Conservation (phyloP, 2,113 vertebrate species). For the Atlantisia rogersi region DNA sequence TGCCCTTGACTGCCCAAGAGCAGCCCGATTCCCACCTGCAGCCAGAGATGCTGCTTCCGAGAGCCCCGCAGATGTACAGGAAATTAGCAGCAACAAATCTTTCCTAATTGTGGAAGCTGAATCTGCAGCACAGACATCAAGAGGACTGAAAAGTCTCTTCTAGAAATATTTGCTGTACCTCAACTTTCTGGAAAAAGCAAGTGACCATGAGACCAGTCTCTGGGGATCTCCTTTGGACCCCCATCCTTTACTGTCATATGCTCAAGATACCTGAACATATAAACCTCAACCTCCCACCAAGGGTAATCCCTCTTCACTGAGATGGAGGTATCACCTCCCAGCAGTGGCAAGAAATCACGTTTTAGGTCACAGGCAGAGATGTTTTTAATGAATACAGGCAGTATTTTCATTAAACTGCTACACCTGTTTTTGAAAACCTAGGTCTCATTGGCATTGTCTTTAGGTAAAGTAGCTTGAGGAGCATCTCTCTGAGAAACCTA, state of each 20-base stretch:
- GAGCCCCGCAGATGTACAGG: slow-evolving; percentile 9
- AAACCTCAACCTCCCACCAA: background rate
- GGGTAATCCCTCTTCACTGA: background rate
- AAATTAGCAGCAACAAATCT: background rate
- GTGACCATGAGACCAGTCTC: background rate
- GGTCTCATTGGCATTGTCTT: background rate
- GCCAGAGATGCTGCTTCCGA: background rate
- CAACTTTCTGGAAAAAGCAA: background rate
- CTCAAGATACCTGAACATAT: background rate
- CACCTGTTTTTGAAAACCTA: background rate
- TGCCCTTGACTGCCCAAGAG: background rate
- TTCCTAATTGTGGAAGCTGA: slow-evolving; percentile 18
- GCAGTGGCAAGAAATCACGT: background rate
- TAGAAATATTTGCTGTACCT: background rate
- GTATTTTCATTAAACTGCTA: background rate
- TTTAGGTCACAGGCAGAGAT: background rate
- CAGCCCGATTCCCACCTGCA: background rate
- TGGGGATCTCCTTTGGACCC: background rate
- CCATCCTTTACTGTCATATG: background rate
- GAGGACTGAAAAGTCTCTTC: background rate
- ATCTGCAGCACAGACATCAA: background rate
- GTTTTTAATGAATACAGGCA: background rate
- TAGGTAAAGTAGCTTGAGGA: background rate
- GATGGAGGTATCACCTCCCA: background rate
- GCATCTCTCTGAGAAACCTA: background rate